Evolutionary conservation across 2,888 invertebrate genomes (phyloP), one percentile per base, ranked within the genome.

Genomic region (Acholoe squamosa): DNA sequence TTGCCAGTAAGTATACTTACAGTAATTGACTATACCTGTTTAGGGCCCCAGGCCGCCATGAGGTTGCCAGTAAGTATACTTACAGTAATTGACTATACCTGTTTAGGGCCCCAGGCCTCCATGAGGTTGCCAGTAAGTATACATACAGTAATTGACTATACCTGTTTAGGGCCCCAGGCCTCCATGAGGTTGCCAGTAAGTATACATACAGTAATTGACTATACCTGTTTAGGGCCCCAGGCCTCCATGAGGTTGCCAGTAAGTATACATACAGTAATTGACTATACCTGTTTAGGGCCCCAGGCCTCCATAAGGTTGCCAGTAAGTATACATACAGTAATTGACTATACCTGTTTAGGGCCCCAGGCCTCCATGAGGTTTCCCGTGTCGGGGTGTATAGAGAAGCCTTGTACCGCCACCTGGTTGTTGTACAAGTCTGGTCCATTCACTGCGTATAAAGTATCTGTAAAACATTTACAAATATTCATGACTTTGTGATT

Each of bases 401-500:
- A 97, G 96, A 97, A 98, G 7, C 98, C 98, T 90, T 97, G 97
- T 0, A 97, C 97, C 67, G 96, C 95, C 67, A 96, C 95, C 88
- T 91, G 91, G 16, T 92, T 92, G 31, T 84, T 34, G 28, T 89
- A 90, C 0, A 34, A 25, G n/a, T 89, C 84, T 12, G 97, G 97
- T 0, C 98, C 98, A 96, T 98, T 98, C 0, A 98, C 97, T 89
- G 98, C 96, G 96, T 97, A 97, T 88, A 98, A 96, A 52, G 97
- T 28, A 25, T 77, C 90, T 90, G 90, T 80, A 3, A 43, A 61
- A 61, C 5, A 61, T 43, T 7, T 43, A 7, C 43, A 43, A 10
- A 43, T 43, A 43, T 43, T 43, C n/a, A n/a, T n/a, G n/a, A n/a
- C n/a, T n/a, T n/a, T n/a, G n/a, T n/a, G n/a, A n/a, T n/a, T n/a